These are phyloP conservation scores for Nyctereutes procyonoides DNA, from an alignment of 2,113 vertebrate genomes.

Conservation along the genomic window DNA sequence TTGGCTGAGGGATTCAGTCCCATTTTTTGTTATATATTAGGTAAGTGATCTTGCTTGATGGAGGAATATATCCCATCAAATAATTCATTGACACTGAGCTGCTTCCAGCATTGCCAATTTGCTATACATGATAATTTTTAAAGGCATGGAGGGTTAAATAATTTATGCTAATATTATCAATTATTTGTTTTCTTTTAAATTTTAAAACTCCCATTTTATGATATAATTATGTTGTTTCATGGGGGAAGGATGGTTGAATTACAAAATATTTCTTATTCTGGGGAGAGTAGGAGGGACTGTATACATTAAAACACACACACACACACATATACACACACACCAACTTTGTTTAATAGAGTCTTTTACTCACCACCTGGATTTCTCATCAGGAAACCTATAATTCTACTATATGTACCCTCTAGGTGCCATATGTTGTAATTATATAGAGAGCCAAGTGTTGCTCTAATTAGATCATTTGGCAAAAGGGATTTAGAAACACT, in stretches of 20 bases:
- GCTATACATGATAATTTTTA: fast-evolving
- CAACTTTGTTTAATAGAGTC: constrained; percentile 59
- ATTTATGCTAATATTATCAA: not conserved
- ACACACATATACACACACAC: not conserved
- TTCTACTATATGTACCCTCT: constrained; percentile 59
- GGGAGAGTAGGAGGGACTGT: not conserved
- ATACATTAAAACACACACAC: not conserved
- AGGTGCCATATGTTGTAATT: constrained; percentile 53
- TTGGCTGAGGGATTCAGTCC: not conserved
- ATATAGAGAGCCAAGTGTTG: constrained; percentile 69
- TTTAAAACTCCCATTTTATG: not conserved
- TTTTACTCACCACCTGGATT: constrained; percentile 66
- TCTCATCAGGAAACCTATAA: constrained; percentile 64
- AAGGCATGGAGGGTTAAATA: not conserved
- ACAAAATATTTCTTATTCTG: constrained; percentile 13
- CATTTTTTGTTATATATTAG: not conserved
- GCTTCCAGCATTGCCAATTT: not conserved
- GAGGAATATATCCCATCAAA: fast-evolving
- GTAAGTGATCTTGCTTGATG: fast-evolving
- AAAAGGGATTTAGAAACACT: constrained; percentile 72
- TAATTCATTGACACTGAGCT: fast-evolving
- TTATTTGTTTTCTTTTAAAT: constrained; percentile 28
- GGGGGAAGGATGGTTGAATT: not conserved
- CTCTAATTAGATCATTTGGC: constrained; percentile 77
- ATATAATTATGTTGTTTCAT: not conserved